phyloP scores from a whole-genome alignment of 1,140 invertebrate genomes.

The Pogonomyrmex californicus region DNA sequence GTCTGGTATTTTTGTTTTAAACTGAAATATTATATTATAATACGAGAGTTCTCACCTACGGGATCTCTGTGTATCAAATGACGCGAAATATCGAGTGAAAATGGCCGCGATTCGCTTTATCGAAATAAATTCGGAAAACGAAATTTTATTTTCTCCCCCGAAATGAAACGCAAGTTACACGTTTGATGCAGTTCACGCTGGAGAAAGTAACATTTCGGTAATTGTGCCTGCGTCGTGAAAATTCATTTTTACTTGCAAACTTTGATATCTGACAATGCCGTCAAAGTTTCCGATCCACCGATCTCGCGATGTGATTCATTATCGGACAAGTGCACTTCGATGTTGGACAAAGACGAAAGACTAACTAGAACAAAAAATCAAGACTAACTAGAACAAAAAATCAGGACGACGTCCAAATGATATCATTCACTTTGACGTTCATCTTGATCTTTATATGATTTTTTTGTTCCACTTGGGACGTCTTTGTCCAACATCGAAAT shows the following conservation, averaged over 20 bases:
- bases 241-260: background rate
- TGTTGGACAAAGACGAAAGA: background rate
- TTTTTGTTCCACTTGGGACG: too few species aligned
- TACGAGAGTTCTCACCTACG: background rate
- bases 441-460: too few species aligned
- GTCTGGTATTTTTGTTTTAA: background rate
- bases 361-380: too few species aligned
- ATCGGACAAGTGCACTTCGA: background rate
- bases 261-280: background rate
- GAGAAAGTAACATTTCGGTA: background rate
- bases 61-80: slow-evolving; percentile 17
- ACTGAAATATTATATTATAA: slow-evolving; percentile 31
- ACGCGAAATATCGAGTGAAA: background rate
- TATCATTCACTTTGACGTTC: too few species aligned
- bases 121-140: background rate
- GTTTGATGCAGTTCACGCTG: background rate
- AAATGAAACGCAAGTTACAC: slow-evolving; percentile 8
- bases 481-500: background rate
- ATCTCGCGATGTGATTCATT: background rate
- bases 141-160: slow-evolving; percentile 20
- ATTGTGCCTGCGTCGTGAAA: background rate
- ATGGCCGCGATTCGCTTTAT: background rate
- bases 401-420: too few species aligned
- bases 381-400: too few species aligned
- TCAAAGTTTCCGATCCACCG: background rate